Percentiles rank a stretch among this genome's conserved stretches.
Evolutionary conservation across 2,888 invertebrate species (phyloP).

Genomic region (Plagodis dolabraria): DNA sequence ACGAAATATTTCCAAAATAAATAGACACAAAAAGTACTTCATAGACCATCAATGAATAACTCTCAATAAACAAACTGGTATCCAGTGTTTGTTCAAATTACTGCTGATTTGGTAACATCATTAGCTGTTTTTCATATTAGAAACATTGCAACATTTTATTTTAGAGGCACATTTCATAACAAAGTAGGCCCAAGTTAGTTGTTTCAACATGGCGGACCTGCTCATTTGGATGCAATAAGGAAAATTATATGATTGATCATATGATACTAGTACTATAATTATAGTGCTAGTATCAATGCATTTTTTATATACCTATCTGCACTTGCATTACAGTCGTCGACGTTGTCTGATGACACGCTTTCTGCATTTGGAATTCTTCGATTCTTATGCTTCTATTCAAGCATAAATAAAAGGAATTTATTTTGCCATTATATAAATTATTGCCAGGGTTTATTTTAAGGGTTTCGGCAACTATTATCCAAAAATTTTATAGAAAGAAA

Average conservation of each 20-base stretch:
- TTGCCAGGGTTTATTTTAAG: neutral
- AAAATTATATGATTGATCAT: slow-evolving; percentile 41
- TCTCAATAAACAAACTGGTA: no score
- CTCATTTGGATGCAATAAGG: slow-evolving; percentile 58
- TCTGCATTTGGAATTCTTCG: slow-evolving; percentile 57
- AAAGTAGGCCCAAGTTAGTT: slow-evolving; percentile 34
- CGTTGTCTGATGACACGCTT: slow-evolving; percentile 70
- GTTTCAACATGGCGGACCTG: slow-evolving; percentile 46
- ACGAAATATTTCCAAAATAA: no score
- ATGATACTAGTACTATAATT: no score
- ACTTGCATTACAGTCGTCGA: slow-evolving; percentile 56
- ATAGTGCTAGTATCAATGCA: no score
- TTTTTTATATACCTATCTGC: slow-evolving; percentile 33
- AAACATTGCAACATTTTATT: slow-evolving; percentile 4
- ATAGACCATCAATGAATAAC: no score
- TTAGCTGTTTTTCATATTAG: no score
- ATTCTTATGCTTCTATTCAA: slow-evolving; percentile 23
- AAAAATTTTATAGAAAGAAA: no score
- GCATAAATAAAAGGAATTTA: neutral
- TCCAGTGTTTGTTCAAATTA: no score
- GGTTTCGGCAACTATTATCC: no score
- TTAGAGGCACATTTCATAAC: slow-evolving; percentile 21
- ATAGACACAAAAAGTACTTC: no score
- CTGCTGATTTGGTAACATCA: no score
- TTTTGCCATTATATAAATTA: slow-evolving; percentile 1